Evolutionary conservation across 1,140 invertebrate genomes (phyloP), one percentile per base, ranked within the genome.

Genomic region (Carposina sasakii): DNA sequence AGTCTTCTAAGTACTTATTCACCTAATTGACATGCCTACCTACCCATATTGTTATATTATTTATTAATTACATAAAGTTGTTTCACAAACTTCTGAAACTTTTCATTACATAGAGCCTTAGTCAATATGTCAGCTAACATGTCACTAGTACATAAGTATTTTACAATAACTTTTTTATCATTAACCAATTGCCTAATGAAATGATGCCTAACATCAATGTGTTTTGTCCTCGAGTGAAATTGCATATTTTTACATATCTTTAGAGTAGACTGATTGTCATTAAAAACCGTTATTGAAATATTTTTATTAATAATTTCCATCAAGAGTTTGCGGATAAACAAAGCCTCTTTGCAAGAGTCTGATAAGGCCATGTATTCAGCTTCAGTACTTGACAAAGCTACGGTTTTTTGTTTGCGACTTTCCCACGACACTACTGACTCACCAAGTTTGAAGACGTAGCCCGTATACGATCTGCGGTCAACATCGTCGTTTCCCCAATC

Each of bases 151-250:
- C 3, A 34, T 3, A 34, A 6, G 15, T 34, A 34, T 15, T 34
- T 34, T 8, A 34, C 31, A 34, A 10, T 9, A 8, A 34, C 15
- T 8, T 5, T 8, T 34, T 15, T 34, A 6, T 34, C 15, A 34
- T 34, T 4, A 5, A 34, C 13, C 6, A 9, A 6, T 8, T 34
- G 8, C 13, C 31, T 34, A 15, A 34, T 34, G 15, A 34, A 34
- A 34, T 34, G 31, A 15, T 34, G 31, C 4, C 31, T 6, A 8
- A 15, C 15, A 34, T 34, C 31, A 44, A 76, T 6, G 31, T 34
- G 31, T 13, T 34, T 34, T 9, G 31, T 34, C 13, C 31, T 34
- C 4, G 31, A 8, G 15, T 34, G 31, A 34, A 34, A 34, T 15
- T 10, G 8, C 8, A 15, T 10, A 13, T 34, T 34, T 15, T 34